Base-by-base conservation (phyloP, 2,113 vertebrate genomes). In the Indicator maculatus region DNA sequence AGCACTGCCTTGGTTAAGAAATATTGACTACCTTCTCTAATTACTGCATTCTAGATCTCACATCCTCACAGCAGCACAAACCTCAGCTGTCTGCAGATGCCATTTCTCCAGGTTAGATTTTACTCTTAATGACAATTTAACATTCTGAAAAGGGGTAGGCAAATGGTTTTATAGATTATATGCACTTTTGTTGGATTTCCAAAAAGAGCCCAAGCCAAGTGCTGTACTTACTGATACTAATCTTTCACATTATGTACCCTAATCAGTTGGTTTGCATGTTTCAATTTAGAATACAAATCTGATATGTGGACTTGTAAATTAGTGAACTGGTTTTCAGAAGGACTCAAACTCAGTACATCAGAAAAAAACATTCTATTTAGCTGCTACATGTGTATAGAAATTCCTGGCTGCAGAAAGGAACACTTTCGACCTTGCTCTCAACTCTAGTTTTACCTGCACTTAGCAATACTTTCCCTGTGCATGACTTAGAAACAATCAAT, bases 21-120 rank as follows among this genome's bases (percentile, higher is more conserved):
- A 11, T 89, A 90, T 78, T 79, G 93, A 91, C 81, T 52, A 31
- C 38, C 38, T 11, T 47, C 60, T 71, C 83, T 82, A 88, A 96
- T 75, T 88, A 74, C 79, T 69, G 66, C 64, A 78, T 55, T 85
- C 71, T 56, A 72, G 19, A 86, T 21, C 24, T 88, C 8, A 6
- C 30, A 52, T 44, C 93, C 88, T 56, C 65, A 67, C 61, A 56
- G 69, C 76, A 85, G 38, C 44, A 83, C 69, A 61, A 78, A 65
- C 24, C 53, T 81, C 82, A 83, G 55, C 67, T 83, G 65, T 20
- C 52, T 58, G 28, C 58, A 91, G 69, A 55, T 12, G 11, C 27
- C 73, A 55, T 59, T 73, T 91, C 8, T 20, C 44, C 63, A 30
- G 45, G 26, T 63, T 70, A 88, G 31, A 76, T 76, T 91, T 91